Evolutionary conservation across 2,888 invertebrate genomes (phyloP).

Genomic region (Nemurella pictetii): DNA sequence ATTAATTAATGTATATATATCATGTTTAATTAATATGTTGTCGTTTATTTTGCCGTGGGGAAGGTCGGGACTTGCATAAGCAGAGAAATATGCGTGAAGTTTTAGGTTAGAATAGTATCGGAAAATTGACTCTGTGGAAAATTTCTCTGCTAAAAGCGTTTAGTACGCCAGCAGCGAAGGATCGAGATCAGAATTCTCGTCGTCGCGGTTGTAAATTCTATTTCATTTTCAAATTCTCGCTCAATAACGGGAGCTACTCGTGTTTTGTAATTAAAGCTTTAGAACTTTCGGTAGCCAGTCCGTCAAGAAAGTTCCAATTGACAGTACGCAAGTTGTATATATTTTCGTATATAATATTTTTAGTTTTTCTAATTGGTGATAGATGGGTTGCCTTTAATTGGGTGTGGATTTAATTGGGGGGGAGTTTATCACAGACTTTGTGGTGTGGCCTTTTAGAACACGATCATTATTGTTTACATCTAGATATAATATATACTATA

Average conservation of each 20-base stretch:
- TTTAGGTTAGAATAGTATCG: background rate
- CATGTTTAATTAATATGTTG: background rate
- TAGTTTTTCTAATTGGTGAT: background rate
- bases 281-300: background rate
- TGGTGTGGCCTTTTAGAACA: background rate
- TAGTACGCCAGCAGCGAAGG: background rate
- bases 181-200: background rate
- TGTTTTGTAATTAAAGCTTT: background rate
- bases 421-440: constrained; percentile 22
- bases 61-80: background rate
- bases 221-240: background rate
- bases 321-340: background rate
- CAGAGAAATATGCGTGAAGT: background rate
- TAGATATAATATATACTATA: background rate
- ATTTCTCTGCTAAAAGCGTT: background rate
- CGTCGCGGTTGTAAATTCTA: background rate
- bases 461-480: background rate
- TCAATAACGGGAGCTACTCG: background rate
- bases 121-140: background rate
- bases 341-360: background rate
- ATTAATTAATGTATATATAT: background rate
- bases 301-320: background rate
- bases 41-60: background rate
- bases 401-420: constrained; percentile 12
- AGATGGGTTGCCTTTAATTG: background rate